Conservation (phyloP, 2,113 vertebrate genomes). For the Bubo blakistoni region DNA sequence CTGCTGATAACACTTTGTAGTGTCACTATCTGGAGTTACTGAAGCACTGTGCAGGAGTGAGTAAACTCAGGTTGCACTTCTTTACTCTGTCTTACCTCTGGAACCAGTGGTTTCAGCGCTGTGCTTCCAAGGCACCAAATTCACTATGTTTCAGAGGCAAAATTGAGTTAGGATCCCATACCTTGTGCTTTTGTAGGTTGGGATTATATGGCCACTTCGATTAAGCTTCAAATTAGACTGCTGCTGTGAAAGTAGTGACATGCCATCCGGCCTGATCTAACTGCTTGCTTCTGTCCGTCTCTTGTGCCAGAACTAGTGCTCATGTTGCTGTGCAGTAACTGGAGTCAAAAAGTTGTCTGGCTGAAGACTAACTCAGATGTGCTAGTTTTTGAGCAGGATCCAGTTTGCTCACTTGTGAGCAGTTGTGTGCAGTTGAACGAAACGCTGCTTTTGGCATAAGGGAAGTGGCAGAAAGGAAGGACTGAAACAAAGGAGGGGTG, state of each 20-base stretch:
- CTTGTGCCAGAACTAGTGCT: not conserved
- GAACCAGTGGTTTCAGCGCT: not conserved
- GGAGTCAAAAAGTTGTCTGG: not conserved
- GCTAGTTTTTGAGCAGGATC: not conserved
- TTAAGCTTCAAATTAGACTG: not conserved
- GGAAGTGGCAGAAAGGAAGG: not conserved
- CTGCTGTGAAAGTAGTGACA: not conserved
- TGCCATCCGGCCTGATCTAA: not conserved
- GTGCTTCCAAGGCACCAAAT: not conserved
- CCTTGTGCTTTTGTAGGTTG: not conserved
- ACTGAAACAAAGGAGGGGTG: not conserved
- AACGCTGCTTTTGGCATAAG: not conserved
- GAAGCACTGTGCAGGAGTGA: not conserved
- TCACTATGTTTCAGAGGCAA: not conserved
- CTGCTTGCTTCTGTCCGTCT: not conserved
- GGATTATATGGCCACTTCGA: not conserved
- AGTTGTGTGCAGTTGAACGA: not conserved
- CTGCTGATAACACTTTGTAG: not conserved
- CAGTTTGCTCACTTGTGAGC: not conserved
- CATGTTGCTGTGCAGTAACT: not conserved
- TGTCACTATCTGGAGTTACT: not conserved
- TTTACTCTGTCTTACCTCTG: not conserved
- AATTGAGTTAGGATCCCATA: not conserved
- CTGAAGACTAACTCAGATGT: not conserved
- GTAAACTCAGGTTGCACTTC: not conserved